phyloP scores from a whole-genome alignment of 2,888 invertebrate genomes.

The Hydrotaea diabolus region DNA sequence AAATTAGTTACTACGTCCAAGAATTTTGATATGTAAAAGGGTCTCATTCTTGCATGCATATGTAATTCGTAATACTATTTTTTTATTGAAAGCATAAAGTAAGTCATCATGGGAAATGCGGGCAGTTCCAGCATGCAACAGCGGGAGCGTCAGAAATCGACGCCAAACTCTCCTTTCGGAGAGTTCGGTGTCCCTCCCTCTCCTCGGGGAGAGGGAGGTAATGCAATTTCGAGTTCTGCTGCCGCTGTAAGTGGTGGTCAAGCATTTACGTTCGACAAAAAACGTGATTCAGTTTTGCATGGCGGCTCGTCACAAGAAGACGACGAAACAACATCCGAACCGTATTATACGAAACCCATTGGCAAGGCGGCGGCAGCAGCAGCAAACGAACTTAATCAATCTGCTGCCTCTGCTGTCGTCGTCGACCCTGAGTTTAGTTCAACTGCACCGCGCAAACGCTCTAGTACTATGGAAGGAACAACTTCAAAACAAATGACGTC shows the following conservation, averaged over 20 bases:
- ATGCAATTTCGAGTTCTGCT: no score
- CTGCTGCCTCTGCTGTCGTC: constrained; percentile 69
- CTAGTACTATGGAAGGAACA: constrained; percentile 86
- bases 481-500: constrained; percentile 59
- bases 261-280: constrained; percentile 93
- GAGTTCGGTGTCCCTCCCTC: constrained; percentile 70
- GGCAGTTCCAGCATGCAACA: constrained; percentile 81
- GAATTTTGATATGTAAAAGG: no score
- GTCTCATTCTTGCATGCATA: no score
- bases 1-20: constrained; percentile 49
- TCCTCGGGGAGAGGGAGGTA: constrained; percentile 72
- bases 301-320: constrained; percentile 86
- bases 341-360: constrained; percentile 86
- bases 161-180: constrained; percentile 77
- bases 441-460: constrained; percentile 83
- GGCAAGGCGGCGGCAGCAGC: constrained; percentile 70
- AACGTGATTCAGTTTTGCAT: constrained; percentile 84
- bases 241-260: constrained; percentile 82
- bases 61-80: no score
- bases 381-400: constrained; percentile 74
- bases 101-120: constrained; percentile 78
- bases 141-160: constrained; percentile 88
- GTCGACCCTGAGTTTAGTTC: constrained; percentile 79
- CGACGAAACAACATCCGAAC: constrained; percentile 85
- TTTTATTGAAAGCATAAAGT: no score